Evolutionary conservation across 2,113 vertebrate species (phyloP).

Genomic region (Hippocampus abdominalis): DNA sequence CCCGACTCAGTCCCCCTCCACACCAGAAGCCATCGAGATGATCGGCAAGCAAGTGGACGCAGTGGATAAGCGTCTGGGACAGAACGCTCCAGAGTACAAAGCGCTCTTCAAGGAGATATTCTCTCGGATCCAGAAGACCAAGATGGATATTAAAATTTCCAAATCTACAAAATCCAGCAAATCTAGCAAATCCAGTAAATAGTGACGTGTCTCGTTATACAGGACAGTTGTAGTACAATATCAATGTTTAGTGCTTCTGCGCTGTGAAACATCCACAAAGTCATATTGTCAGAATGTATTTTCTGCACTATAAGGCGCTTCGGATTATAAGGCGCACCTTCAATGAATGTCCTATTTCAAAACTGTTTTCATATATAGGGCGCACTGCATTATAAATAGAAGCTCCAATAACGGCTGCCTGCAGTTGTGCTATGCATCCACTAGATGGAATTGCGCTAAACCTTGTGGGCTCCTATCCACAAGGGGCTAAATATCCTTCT

Average conservation of each 20-base stretch:
- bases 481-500: no score
- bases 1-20: constrained; percentile 74
- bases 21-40: constrained; percentile 79
- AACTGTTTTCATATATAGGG: no score
- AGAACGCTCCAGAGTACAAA: constrained; percentile 97
- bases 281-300: background rate
- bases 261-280: background rate
- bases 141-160: constrained; percentile 90
- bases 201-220: constrained; percentile 27
- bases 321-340: no score
- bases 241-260: constrained; percentile 14
- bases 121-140: constrained; percentile 96
- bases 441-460: no score
- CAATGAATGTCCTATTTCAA: no score
- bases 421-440: no score
- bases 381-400: no score
- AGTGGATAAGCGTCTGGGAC: constrained; percentile 89
- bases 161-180: constrained; percentile 65
- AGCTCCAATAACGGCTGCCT: no score
- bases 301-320: no score
- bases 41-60: constrained; percentile 90
- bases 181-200: constrained; percentile 67
- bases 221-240: constrained; percentile 43
- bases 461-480: no score
- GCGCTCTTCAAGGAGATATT: constrained; percentile 99